Conservation (phyloP, 1,140 invertebrate genomes). For the Frieseomelitta varia region DNA sequence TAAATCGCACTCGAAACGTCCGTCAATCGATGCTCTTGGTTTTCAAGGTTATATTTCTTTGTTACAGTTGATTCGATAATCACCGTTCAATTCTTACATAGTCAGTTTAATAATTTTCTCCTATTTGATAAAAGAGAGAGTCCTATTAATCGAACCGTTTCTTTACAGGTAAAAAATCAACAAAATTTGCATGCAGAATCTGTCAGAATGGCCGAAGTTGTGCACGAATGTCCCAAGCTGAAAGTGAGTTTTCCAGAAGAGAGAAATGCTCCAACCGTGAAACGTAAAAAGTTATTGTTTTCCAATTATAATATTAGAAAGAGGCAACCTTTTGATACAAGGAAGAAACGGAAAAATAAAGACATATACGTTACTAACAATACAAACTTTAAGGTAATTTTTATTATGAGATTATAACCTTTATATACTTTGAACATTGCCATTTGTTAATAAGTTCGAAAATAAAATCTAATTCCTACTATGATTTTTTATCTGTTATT, state of each 20-base stretch:
- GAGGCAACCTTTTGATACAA: conserved; percentile 57
- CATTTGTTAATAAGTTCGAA: not conserved
- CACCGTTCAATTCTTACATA: not conserved
- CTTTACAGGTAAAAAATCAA: not conserved
- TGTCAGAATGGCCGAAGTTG: conserved; percentile 70
- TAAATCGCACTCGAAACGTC: conserved; percentile 35
- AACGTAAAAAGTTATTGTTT: conserved; percentile 13
- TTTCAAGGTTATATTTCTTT: conserved; percentile 57
- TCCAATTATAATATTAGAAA: conserved; percentile 67
- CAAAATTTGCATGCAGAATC: conserved; percentile 25
- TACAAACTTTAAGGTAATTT: conserved; percentile 83
- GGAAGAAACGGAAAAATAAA: conserved; percentile 59
- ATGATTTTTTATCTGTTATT: not conserved
- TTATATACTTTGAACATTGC: conserved; percentile 14
- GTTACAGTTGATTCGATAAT: conserved; percentile 13
- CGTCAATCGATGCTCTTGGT: conserved; percentile 43
- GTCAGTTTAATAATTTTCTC: not conserved
- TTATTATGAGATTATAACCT: conserved; percentile 57
- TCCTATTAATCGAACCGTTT: not conserved
- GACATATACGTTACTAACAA: conserved; percentile 85
- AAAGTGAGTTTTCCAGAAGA: conserved; percentile 22
- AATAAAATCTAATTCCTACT: not conserved
- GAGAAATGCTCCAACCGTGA: not conserved
- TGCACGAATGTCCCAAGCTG: conserved; percentile 18
- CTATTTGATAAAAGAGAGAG: not conserved